Base-by-base conservation (phyloP, 2,888 invertebrate genomes). In the Resseliella maxima region DNA sequence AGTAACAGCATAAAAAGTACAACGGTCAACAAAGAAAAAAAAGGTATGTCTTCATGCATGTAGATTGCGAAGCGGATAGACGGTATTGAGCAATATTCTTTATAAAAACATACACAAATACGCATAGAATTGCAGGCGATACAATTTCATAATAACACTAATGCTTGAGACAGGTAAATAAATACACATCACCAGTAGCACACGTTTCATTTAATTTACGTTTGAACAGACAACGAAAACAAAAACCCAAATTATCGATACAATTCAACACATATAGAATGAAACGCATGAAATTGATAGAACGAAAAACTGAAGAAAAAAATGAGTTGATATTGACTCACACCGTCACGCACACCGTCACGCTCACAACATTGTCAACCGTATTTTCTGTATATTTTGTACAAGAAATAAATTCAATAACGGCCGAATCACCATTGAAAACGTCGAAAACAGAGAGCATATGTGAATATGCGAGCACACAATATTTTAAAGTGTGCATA, bases 131-230 rank as follows among this genome's bases (percentile, higher is more conserved):
- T n/a, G n/a, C n/a, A n/a, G n/a, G n/a, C 59, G 24, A 24, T 59
- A 59, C 59, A 59, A 24, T 24, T 59, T 59, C 59, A 59, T 6
- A 3, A 59, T 24, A 59, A 59, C 72, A 72, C 72, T 15, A 12
- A 50, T 18, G 35, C 15, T 27, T 31, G 31, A 31, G 35, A 31
- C 10, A 72, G 18, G 31, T 31, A 15, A 72, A 31, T 72, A 72
- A 15, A 72, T 50, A 18, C 35, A 15, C 31, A 12, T 3, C 31
- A 15, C 72, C 24, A 24, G 59, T 59, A 72, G 72, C 72, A 72
- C 72, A 72, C 72, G 72, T 31, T 72, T 72, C 72, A 72, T 72
- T 72, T 31, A 72, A 31, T 72, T 72, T 35, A 15, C 35, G 8
- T 31, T 27, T 31, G 72, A 72, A 12, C 35, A 72, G 31, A 72